Evolutionary conservation across 2,113 vertebrate genomes (phyloP).

Genomic region (Elachura formosa): DNA sequence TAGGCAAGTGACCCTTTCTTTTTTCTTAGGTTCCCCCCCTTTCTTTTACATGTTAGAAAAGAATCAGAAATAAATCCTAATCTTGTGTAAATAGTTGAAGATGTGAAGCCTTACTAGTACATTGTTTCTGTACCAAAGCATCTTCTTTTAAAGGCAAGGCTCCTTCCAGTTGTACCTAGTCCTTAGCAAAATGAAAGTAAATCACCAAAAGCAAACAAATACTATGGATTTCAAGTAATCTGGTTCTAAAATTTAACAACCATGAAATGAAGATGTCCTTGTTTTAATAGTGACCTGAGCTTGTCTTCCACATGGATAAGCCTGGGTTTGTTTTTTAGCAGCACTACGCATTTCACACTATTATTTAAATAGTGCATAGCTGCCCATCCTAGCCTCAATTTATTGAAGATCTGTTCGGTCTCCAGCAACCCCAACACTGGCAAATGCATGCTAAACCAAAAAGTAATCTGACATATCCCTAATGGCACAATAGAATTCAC

Average conservation of each 20-base stretch:
- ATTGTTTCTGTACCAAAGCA: slow-evolving; percentile 57
- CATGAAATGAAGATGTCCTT: neutral
- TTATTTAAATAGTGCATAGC: neutral
- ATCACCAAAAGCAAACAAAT: slow-evolving; percentile 51
- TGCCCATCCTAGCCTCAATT: neutral
- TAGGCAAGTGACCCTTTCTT: slow-evolving; percentile 59
- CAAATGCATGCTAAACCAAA: neutral
- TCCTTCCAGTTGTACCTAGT: slow-evolving; percentile 44
- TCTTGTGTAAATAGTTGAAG: slow-evolving; percentile 65
- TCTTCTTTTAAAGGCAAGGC: slow-evolving; percentile 50
- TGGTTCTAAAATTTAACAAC: neutral
- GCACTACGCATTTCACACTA: neutral
- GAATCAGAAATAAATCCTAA: slow-evolving; percentile 66
- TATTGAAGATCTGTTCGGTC: neutral
- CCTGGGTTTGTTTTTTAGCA: neutral
- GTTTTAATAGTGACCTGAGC: neutral
- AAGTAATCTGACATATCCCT: neutral
- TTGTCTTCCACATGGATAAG: slow-evolving; percentile 7
- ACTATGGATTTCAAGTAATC: slow-evolving; percentile 1
- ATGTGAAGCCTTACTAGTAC: slow-evolving; percentile 45
- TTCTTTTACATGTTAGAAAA: slow-evolving; percentile 57
- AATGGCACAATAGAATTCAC: neutral
- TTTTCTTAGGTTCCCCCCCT: slow-evolving; percentile 25
- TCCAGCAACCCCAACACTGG: neutral
- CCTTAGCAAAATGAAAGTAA: slow-evolving; percentile 44